These are phyloP conservation scores for Haliclona indistincta DNA, from an alignment of 37 sponge, comb jelly and placozoan species.

Conservation along the genomic window DNA sequence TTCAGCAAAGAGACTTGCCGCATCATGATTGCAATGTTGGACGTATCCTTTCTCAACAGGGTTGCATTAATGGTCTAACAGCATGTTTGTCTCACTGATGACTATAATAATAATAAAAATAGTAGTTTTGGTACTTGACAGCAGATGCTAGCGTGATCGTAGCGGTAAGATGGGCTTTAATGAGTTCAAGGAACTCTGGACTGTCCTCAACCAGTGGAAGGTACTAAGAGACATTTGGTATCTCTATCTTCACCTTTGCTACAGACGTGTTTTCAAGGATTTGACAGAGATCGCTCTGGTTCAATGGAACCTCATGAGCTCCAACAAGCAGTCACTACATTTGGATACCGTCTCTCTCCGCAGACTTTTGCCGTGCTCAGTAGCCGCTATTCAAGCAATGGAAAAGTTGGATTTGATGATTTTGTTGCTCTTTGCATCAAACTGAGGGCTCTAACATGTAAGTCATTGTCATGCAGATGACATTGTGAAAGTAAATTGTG, in stretches of 20 bases:
- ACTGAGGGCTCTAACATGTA: slow-evolving; percentile 72
- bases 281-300: slow-evolving; percentile 82
- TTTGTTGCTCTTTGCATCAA: slow-evolving; percentile 69
- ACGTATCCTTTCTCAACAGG: slow-evolving; percentile 40
- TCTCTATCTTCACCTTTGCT: not conserved
- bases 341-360: slow-evolving; percentile 73
- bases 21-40: slow-evolving; percentile 92
- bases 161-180: slow-evolving; percentile 93
- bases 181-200: slow-evolving; percentile 93
- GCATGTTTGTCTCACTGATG: too few relatives aligned
- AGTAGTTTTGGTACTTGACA: slow-evolving; percentile 2
- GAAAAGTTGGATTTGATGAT: slow-evolving; percentile 73
- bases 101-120: too few relatives aligned
- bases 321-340: slow-evolving; percentile 64
- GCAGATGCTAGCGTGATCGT: too few relatives aligned
- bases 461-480: not conserved
- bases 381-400: slow-evolving; percentile 61
- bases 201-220: slow-evolving; percentile 80
- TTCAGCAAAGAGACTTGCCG: slow-evolving; percentile 91
- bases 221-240: slow-evolving; percentile 13
- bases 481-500: not conserved
- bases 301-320: slow-evolving; percentile 75
- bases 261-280: slow-evolving; percentile 60
- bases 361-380: slow-evolving; percentile 55
- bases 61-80: too few relatives aligned